Conservation (phyloP, 1,140 invertebrate species). For the Zaprionus taronus region DNA sequence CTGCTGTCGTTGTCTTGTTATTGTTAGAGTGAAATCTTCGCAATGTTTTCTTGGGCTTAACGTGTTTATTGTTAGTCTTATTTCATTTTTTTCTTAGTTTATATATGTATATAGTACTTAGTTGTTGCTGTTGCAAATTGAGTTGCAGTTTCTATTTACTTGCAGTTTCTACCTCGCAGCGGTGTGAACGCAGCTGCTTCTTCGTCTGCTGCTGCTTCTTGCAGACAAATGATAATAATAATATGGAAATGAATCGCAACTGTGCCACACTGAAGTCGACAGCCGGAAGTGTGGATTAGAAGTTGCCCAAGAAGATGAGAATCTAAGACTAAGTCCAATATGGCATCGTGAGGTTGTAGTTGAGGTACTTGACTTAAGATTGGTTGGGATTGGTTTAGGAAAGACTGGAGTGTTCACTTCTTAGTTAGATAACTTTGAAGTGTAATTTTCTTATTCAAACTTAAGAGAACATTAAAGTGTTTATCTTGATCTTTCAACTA, state of each 20-base stretch:
- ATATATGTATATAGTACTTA: conserved; percentile 19
- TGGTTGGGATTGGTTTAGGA: neutral
- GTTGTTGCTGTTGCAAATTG: conserved; percentile 51
- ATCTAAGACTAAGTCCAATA: neutral
- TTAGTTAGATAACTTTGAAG: no score
- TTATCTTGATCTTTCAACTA: no score
- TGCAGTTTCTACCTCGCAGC: conserved; percentile 70
- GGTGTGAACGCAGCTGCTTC: conserved; percentile 54
- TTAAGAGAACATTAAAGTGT: no score
- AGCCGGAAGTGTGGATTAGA: conserved; percentile 29
- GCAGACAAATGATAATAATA: conserved; percentile 1
- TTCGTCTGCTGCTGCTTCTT: neutral
- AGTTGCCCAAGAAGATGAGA: neutral
- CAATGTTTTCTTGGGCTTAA: conserved; percentile 57
- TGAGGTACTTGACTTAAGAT: neutral
- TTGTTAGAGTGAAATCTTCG: conserved; percentile 71
- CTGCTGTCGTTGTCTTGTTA: conserved; percentile 19
- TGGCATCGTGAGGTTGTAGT: neutral
- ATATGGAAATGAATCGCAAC: conserved; percentile 5
- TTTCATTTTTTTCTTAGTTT: conserved; percentile 57
- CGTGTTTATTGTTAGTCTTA: conserved; percentile 74
- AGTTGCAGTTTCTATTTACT: conserved; percentile 77
- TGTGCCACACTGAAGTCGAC: conserved; percentile 6
- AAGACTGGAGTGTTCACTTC: neutral
- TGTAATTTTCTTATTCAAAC: no score